These are phyloP conservation scores for Lepidonotus clava DNA, from an alignment of 2,888 invertebrate species.

Conservation along the genomic window DNA sequence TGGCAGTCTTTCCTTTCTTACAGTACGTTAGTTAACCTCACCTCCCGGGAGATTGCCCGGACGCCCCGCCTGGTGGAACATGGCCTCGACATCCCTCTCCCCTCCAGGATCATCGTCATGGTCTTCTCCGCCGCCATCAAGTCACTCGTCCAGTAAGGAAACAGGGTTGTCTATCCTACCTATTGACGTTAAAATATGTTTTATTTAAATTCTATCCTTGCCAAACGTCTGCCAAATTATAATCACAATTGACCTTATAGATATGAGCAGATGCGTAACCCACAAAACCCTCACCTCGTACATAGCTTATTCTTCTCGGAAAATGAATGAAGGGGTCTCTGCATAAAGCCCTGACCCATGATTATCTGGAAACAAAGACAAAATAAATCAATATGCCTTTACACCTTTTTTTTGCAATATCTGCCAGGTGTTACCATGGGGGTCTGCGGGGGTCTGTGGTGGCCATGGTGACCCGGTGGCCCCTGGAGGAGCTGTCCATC, in stretches of 20 bases:
- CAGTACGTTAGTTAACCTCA: background rate
- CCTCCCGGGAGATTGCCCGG: background rate
- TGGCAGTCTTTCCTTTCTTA: too few relatives aligned
- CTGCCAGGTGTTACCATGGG: conserved; percentile 12
- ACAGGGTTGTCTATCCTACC: background rate
- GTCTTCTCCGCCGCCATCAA: background rate
- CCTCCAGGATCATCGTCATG: background rate
- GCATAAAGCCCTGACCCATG: background rate
- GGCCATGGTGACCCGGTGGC: background rate
- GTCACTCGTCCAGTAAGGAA: background rate
- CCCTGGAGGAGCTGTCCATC: background rate
- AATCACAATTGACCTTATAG: background rate
- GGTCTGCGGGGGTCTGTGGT: background rate
- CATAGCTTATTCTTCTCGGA: background rate
- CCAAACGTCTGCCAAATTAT: background rate
- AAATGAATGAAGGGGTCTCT: background rate
- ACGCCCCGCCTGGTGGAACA: background rate
- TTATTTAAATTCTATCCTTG: background rate
- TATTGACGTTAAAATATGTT: background rate
- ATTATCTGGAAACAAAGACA: background rate
- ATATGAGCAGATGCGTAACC: background rate
- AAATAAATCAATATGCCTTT: background rate
- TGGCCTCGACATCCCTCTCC: background rate
- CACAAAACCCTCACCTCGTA: too few relatives aligned
- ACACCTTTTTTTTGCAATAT: background rate